Conservation (phyloP, 2,797 vertebrate species). For the Bradypus variegatus region DNA sequence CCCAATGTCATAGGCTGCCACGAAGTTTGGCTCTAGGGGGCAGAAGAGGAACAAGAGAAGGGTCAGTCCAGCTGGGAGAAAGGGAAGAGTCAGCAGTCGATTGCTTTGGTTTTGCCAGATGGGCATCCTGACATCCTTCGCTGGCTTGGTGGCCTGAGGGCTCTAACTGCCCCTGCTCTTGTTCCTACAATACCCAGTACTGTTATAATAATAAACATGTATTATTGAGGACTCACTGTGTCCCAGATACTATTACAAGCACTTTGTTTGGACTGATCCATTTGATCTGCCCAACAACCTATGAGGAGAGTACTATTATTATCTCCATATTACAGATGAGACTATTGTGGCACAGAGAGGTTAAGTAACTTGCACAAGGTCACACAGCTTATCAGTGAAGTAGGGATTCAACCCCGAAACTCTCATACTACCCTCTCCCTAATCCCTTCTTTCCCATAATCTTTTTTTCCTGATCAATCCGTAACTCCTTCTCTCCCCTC, state of each 20-base stretch:
- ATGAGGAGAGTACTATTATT: not conserved
- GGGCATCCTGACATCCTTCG: not conserved
- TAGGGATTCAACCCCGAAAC: not conserved
- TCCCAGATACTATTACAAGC: not conserved
- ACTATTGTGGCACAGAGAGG: not conserved
- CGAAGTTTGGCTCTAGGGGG: constrained; percentile 92
- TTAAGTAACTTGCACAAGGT: not conserved
- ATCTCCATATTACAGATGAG: not conserved
- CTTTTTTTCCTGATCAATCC: not conserved
- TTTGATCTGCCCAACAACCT: not conserved
- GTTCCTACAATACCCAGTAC: not conserved
- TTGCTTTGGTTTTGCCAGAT: not conserved
- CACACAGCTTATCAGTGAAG: not conserved
- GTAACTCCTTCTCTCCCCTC: not conserved
- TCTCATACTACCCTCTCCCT: not conserved
- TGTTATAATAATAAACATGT: not conserved
- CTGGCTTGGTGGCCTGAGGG: not conserved
- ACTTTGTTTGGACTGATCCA: not conserved
- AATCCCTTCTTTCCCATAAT: not conserved
- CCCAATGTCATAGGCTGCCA: constrained; percentile 95
- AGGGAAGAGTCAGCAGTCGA: not conserved
- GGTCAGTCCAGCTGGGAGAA: not conserved
- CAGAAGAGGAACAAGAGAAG: not conserved
- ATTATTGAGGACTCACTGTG: not conserved
- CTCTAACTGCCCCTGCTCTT: not conserved